phyloP scores from a whole-genome alignment of 2,888 invertebrate genomes.

The Synergus gifuensis region DNA sequence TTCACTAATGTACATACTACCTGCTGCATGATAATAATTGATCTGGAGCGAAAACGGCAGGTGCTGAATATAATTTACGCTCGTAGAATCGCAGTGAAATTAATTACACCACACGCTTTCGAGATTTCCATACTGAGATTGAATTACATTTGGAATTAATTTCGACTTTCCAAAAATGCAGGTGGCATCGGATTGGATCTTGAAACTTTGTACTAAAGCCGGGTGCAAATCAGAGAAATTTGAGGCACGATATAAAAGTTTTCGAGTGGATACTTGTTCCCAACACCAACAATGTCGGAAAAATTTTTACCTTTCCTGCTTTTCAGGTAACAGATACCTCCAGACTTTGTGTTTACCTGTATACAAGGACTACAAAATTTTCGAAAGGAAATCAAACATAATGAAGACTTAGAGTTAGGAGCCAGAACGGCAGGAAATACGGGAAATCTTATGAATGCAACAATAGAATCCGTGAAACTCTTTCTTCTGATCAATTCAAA shows the following conservation, averaged over 20 bases:
- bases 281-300: too few species aligned
- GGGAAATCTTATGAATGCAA: background rate
- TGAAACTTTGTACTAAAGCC: background rate
- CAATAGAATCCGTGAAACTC: background rate
- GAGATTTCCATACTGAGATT: background rate
- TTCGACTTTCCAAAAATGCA: background rate
- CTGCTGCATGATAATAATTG: constrained; percentile 50
- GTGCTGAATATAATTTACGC: constrained; percentile 47
- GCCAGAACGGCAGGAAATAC: background rate
- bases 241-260: too few species aligned
- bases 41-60: constrained; percentile 55
- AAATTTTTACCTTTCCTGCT: background rate
- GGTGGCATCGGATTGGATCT: background rate
- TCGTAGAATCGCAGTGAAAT: constrained; percentile 50
- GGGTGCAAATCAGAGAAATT: too few species aligned
- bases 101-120: constrained; percentile 23
- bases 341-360: background rate
- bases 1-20: constrained; percentile 44
- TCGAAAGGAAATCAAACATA: background rate
- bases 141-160: background rate
- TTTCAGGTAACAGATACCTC: background rate
- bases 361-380: background rate
- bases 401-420: background rate
- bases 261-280: too few species aligned
- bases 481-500: background rate